Base-by-base conservation (phyloP, 2,113 vertebrate species). In the Xenopus tropicalis region DNA sequence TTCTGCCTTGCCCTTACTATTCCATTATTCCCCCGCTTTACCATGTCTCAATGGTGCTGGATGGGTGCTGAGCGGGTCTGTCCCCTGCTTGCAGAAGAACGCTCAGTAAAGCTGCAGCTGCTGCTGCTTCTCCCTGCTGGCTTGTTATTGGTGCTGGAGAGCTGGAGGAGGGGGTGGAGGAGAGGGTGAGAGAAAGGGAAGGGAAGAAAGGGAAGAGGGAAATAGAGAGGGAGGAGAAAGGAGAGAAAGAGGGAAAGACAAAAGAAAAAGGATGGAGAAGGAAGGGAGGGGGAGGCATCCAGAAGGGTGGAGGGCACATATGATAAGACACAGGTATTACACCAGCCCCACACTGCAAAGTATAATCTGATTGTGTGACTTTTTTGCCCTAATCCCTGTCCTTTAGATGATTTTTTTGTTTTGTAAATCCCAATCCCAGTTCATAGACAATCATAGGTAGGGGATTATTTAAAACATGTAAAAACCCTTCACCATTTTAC, bases 61-160 rank as follows among this genome's bases (percentile, higher is more conserved):
- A 63, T 67, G 57, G 42, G 56, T 61, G 64, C 65, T 61, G 72
- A 8, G 61, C 12, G 44, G 43, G 24, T 74, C 43, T 69, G 73
- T 69, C 66, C 66, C 62, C 59, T 43, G 24, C 42, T 14, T 43
- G 20, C 70, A 52, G 51, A 59, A 52, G 51, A 59, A 54, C 17
- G 16, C 4, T 63, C 61, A 14, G 25, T 59, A 17, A 24, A 48
- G 17, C n/a, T 71, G n/a, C 63, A 66, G 24, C 63, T 63, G 51
- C 64, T 54, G 63, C 54, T 65, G 52, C 66, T 70, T 62, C 21
- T n/a, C n/a, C n/a, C n/a, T n/a, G n/a, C 29, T 56, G 16, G 59
- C 64, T 61, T 61, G 65, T 61, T 74, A 74, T 74, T 74, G 64
- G 64, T 67, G 64, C 72, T 63, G 59, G 46, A 19, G 56, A 74